A percentile compares a stretch with the other conserved stretches of the same genome.
Conservation (phyloP, 2,797 vertebrate genomes). For the Centropyge bicolor region DNA sequence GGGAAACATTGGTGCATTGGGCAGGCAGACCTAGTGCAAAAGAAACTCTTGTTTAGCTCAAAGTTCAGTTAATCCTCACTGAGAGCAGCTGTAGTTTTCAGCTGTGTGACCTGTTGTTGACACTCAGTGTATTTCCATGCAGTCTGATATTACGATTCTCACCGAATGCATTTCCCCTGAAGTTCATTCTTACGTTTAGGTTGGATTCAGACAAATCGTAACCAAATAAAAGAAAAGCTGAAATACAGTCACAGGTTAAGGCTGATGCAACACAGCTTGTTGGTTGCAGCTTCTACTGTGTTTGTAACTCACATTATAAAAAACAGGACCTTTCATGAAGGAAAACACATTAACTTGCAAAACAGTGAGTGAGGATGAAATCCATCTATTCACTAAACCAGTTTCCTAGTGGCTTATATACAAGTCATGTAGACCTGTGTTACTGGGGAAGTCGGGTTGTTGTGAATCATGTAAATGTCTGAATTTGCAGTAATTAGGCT, state of each 20-base stretch:
- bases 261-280: background rate
- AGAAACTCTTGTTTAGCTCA: slow-evolving; percentile 13
- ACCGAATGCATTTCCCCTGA: background rate
- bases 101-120: slow-evolving; percentile 9
- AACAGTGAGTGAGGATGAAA: background rate
- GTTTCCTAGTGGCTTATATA: background rate
- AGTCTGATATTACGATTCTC: background rate
- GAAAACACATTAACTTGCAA: background rate
- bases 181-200: background rate
- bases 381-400: background rate
- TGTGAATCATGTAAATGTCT: slow-evolving; percentile 30
- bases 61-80: slow-evolving; percentile 11
- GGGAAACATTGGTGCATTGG: background rate
- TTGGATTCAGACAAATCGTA: background rate
- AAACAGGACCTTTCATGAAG: background rate
- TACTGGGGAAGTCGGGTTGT: background rate
- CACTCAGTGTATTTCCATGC: slow-evolving; percentile 9
- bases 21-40: background rate
- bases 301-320: background rate
- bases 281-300: background rate
- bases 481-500: slow-evolving; percentile 18
- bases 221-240: background rate
- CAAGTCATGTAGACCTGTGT: background rate
- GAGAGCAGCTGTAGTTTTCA: background rate
- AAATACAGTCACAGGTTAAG: background rate